Percentiles rank a stretch among this genome's conserved stretches.
These are phyloP conservation scores for Thereva unica DNA, from an alignment of 2,888 invertebrate genomes.

Conservation along the genomic window DNA sequence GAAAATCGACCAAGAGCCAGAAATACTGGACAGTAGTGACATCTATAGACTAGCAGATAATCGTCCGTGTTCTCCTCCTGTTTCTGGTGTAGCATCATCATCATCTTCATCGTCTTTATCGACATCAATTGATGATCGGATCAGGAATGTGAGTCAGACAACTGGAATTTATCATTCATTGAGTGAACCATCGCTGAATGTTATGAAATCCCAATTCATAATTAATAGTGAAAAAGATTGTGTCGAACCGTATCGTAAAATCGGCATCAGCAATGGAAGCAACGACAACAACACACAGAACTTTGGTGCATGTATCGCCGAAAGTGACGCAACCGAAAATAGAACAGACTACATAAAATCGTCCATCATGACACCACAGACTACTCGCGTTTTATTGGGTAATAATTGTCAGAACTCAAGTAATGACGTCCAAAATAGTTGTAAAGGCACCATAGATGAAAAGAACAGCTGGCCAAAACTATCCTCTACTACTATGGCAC, in stretches of 20 bases:
- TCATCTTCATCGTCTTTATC: constrained; percentile 11
- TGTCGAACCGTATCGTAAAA: too few relatives aligned
- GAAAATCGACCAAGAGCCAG: neutral
- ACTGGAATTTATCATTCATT: constrained; percentile 29
- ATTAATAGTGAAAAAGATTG: too few relatives aligned
- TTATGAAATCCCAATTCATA: constrained; percentile 6
- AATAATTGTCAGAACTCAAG: constrained; percentile 35
- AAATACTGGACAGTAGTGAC: neutral
- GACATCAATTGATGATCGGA: constrained; percentile 24
- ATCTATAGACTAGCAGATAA: neutral
- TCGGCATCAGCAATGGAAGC: too few relatives aligned
- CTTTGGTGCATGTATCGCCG: too few relatives aligned
- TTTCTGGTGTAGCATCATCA: neutral
- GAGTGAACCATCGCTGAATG: constrained; percentile 36
- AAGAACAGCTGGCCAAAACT: constrained; percentile 27
- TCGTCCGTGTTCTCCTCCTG: too few relatives aligned
- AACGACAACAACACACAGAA: too few relatives aligned
- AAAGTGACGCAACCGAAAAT: constrained; percentile 20
- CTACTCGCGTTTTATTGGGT: constrained; percentile 31
- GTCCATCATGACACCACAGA: neutral
- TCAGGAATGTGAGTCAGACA: constrained; percentile 16
- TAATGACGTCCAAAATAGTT: neutral
- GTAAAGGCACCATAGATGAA: constrained; percentile 19
- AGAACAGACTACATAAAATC: constrained; percentile 7
- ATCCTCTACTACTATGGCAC: neutral